Evolutionary conservation across 30 jellyfish, hydroid and myxozoan genomes (phyloP), one percentile per base, ranked within the genome.

Genomic region (Clytia hemisphaerica): DNA sequence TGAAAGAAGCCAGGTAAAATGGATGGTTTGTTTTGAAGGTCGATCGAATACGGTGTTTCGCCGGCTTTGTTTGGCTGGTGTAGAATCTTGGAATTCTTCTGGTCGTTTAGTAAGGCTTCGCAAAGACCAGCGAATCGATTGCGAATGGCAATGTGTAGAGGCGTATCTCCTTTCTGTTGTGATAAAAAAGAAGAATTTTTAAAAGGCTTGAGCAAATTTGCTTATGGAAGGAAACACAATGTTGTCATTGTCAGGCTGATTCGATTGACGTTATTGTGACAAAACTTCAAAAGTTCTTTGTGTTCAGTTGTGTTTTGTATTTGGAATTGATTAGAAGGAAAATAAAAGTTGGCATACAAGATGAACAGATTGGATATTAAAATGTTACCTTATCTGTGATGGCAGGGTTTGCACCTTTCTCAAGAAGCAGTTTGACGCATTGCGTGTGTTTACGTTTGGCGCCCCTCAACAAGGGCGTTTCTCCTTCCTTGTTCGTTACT

Each of bases 11-110:
- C 65, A 35, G 95, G 64, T 73, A 85, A 48, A 34, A 85, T 89
- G 27, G 93, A 61, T 26, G 61, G 94, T 53, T 86, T 74, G 62
- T 40, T 60, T 2, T 85, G 75, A 21, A 83, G 73, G 45, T 86
- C 96, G 48, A 86, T 86, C 72, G 92, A 70, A 58, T 78, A 79
- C 2, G 96, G 96, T n/a, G 96, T 86, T 25, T 86, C 96, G 3
- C 94, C 94, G 37, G 86, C 82, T 67, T 79, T 78, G 45, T 86
- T 86, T 1, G 84, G 86, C 27, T 65, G 77, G 66, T 79, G 69
- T 34, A 78, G 53, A 65, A 86, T 44, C 7, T 80, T 72, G 14
- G 93, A 75, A 63, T 80, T 62, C 83, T 70, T 82, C 67, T 54
- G 93, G 40, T 89, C 94, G 21, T 62, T 61, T 58, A 85, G 45